phyloP scores from a whole-genome alignment of 2,888 invertebrate genomes.

The Hipparchia semele region DNA sequence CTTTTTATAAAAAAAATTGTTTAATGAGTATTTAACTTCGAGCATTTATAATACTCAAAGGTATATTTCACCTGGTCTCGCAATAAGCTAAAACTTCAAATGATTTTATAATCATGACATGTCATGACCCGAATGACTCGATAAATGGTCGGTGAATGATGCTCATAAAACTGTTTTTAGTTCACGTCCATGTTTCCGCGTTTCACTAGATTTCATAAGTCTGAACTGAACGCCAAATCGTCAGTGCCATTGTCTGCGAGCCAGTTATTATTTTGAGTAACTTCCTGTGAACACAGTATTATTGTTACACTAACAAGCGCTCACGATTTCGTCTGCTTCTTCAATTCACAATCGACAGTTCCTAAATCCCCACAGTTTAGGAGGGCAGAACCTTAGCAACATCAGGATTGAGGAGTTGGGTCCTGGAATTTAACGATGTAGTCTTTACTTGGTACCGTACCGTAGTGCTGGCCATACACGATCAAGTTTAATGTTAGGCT shows the following conservation, averaged over 20 bases:
- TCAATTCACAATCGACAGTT: too few relatives aligned
- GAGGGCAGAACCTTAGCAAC: too few relatives aligned
- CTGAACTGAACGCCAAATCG: conserved; percentile 1
- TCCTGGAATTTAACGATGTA: too few relatives aligned
- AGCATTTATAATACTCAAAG: too few relatives aligned
- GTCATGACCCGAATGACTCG: conserved; percentile 5
- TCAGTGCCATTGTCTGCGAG: conserved; percentile 25
- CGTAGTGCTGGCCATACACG: too few relatives aligned
- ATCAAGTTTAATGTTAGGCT: too few relatives aligned
- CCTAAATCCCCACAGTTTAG: too few relatives aligned
- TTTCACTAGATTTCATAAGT: conserved; percentile 31
- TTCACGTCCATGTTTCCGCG: conserved; percentile 17
- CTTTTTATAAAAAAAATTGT: too few relatives aligned
- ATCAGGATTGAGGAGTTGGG: too few relatives aligned
- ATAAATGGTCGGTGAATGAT: neutral
- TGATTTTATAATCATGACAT: neutral
- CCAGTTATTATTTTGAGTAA: conserved; percentile 24
- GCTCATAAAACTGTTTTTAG: neutral
- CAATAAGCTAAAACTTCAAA: neutral
- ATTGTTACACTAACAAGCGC: neutral
- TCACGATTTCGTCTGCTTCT: too few relatives aligned
- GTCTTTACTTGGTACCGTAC: too few relatives aligned
- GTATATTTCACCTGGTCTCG: neutral
- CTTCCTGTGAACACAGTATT: conserved; percentile 23
- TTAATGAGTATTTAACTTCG: too few relatives aligned